phyloP scores from a whole-genome alignment of 1,140 invertebrate species.

The Ceratoteleas bidentatus region DNA sequence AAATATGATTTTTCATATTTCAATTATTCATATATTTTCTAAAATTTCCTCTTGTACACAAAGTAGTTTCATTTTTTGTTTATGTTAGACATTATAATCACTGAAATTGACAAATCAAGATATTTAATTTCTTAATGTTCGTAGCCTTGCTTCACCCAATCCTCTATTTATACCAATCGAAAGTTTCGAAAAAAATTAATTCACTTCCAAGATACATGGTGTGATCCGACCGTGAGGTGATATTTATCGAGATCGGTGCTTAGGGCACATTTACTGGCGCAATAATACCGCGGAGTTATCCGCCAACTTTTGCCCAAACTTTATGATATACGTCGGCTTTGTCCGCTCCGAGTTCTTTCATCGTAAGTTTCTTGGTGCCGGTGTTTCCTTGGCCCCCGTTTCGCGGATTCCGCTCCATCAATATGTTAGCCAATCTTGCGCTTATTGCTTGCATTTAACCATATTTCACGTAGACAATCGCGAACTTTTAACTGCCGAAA shows the following conservation, averaged over 20 bases:
- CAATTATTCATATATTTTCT: too few species aligned
- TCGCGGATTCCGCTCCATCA: conserved; percentile 71
- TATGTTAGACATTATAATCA: too few species aligned
- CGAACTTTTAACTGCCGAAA: conserved; percentile 26
- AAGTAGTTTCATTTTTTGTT: too few species aligned
- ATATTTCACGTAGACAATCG: conserved; percentile 17
- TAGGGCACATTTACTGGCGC: conserved; percentile 43
- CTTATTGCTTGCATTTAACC: conserved; percentile 27
- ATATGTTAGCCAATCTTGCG: conserved; percentile 67
- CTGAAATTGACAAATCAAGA: too few species aligned
- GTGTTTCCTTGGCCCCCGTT: conserved; percentile 66
- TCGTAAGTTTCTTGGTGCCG: conserved; percentile 71
- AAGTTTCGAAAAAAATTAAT: conserved; percentile 21
- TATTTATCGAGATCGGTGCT: conserved; percentile 44
- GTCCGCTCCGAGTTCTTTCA: conserved; percentile 48
- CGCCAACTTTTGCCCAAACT: conserved; percentile 37
- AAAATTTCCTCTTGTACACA: too few species aligned
- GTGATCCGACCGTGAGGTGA: not conserved
- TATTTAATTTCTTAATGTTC: too few species aligned
- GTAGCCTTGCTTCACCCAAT: too few species aligned
- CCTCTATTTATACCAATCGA: too few species aligned
- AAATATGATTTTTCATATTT: too few species aligned
- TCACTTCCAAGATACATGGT: conserved; percentile 13
- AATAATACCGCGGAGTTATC: conserved; percentile 42
- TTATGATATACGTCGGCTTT: conserved; percentile 55